phyloP scores from a whole-genome alignment of 2,888 invertebrate genomes.

The Yponomeuta malinellus region DNA sequence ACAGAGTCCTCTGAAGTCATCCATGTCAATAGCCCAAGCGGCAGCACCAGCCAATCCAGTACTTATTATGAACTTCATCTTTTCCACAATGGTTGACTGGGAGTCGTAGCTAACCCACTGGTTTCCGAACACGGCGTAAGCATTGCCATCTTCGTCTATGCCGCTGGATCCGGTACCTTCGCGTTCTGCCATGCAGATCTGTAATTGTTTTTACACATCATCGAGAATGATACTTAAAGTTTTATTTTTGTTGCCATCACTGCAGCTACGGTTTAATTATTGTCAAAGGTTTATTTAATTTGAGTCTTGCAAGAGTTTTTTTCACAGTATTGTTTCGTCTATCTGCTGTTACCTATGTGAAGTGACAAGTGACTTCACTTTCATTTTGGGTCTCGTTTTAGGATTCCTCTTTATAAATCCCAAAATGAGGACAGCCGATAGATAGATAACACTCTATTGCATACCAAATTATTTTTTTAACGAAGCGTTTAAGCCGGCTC shows the following conservation, averaged over 20 bases:
- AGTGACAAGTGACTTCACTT: too few relatives aligned
- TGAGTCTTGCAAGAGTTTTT: background rate
- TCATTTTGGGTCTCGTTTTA: too few relatives aligned
- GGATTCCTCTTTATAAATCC: too few relatives aligned
- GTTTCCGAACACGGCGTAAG: slow-evolving; percentile 80
- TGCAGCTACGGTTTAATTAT: too few relatives aligned
- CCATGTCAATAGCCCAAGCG: slow-evolving; percentile 83
- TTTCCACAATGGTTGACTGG: slow-evolving; percentile 77
- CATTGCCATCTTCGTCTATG: slow-evolving; percentile 79
- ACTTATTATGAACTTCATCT: slow-evolving; percentile 79
- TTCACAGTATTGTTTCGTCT: too few relatives aligned
- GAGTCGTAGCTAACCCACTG: slow-evolving; percentile 91
- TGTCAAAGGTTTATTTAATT: background rate
- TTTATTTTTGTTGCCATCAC: too few relatives aligned
- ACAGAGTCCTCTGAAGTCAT: slow-evolving; percentile 87
- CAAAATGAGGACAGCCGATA: too few relatives aligned
- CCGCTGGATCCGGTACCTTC: slow-evolving; percentile 71
- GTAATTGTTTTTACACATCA: background rate
- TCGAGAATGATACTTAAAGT: too few relatives aligned
- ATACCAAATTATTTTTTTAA: too few relatives aligned
- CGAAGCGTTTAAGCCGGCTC: too few relatives aligned
- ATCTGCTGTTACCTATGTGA: too few relatives aligned
- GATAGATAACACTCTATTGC: too few relatives aligned
- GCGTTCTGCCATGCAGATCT: slow-evolving; percentile 76
- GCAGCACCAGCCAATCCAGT: slow-evolving; percentile 81